These are phyloP conservation scores for Prietella phreatophila DNA, from an alignment of 2,113 vertebrate species.

Conservation along the genomic window DNA sequence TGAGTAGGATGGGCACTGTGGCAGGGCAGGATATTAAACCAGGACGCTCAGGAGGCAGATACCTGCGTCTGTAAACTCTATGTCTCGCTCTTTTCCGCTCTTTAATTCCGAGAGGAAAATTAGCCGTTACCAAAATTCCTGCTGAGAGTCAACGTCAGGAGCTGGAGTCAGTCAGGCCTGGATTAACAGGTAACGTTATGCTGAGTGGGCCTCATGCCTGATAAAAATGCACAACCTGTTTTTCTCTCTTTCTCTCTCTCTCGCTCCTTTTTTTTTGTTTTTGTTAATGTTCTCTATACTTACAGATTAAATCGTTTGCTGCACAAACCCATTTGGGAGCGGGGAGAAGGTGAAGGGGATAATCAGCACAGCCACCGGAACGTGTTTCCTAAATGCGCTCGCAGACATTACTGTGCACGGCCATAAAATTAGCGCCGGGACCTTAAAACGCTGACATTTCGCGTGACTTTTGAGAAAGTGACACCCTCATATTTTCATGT, in stretches of 20 bases:
- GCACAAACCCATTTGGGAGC: conserved; percentile 99
- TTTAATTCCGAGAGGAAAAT: conserved; percentile 80
- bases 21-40: not conserved
- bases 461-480: conserved; percentile 99
- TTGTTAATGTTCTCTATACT: conserved; percentile 97
- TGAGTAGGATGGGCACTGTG: conserved; percentile 44
- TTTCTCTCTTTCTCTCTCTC: conserved; percentile 25
- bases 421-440: conserved; percentile 99
- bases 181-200: conserved; percentile 78
- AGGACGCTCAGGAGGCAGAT: not conserved
- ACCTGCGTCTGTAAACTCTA: conserved; percentile 46
- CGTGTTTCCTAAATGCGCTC: conserved; percentile 99
- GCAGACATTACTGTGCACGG: conserved; percentile 99
- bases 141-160: conserved; percentile 90
- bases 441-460: conserved; percentile 99
- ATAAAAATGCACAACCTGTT: conserved; percentile 81
- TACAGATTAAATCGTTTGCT: conserved; percentile 99
- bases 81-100: conserved; percentile 66
- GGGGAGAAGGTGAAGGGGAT: conserved; percentile 99
- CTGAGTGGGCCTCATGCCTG: conserved; percentile 75
- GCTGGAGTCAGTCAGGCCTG: conserved; percentile 75
- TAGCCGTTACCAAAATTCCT: conserved; percentile 91
- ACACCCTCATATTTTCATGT: conserved; percentile 99
- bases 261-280: not conserved
- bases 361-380: conserved; percentile 99